These are phyloP conservation scores for Eristalis intricaria DNA, from an alignment of 2,888 invertebrate genomes.

Conservation along the genomic window DNA sequence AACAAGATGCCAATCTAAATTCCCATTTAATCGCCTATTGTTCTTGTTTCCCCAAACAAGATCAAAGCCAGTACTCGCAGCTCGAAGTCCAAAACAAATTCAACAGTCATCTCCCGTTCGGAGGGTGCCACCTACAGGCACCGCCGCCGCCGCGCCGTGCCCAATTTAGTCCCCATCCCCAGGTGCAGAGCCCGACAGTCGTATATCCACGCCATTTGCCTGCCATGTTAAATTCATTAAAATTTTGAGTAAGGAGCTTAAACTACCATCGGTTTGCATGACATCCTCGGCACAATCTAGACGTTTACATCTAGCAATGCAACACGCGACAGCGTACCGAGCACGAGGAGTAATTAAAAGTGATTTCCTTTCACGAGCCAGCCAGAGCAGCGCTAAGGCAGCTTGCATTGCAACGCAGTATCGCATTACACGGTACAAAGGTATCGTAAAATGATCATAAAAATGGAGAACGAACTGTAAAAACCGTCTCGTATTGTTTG, in stretches of 20 bases:
- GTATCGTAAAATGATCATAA: slow-evolving; percentile 61
- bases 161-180: slow-evolving; percentile 13
- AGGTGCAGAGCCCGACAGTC: background rate
- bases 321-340: background rate
- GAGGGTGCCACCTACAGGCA: background rate
- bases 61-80: slow-evolving; percentile 16
- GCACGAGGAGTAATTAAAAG: slow-evolving; percentile 63
- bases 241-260: slow-evolving; percentile 66
- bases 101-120: slow-evolving; percentile 10
- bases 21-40: slow-evolving; percentile 29
- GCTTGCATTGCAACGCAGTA: slow-evolving; percentile 9
- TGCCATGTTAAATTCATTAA: slow-evolving; percentile 55
- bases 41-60: slow-evolving; percentile 29
- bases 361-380: slow-evolving; percentile 55
- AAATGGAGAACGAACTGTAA: slow-evolving; percentile 63
- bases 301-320: slow-evolving; percentile 44
- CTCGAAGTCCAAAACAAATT: slow-evolving; percentile 45
- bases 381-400: slow-evolving; percentile 13
- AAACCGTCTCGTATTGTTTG: slow-evolving; percentile 50
- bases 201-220: slow-evolving; percentile 16
- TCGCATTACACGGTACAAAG: slow-evolving; percentile 60
- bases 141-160: too few species aligned
- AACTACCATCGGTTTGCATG: slow-evolving; percentile 58
- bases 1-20: slow-evolving; percentile 30
- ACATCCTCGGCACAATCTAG: slow-evolving; percentile 21